Evolutionary conservation across 1,140 invertebrate species (phyloP).

Genomic region (Trichoplusia ni): DNA sequence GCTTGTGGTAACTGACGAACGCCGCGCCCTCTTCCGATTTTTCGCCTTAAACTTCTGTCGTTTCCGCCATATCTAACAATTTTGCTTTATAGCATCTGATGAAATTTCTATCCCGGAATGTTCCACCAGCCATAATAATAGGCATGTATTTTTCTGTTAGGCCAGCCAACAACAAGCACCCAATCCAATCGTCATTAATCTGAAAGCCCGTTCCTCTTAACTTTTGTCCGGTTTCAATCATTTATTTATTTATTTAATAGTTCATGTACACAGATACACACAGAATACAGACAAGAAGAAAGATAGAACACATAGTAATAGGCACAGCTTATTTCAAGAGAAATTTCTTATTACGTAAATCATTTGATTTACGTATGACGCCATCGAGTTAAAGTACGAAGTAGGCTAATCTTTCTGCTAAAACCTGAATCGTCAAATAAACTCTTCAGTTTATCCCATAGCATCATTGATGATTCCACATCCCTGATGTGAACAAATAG

Average conservation of each 20-base stretch:
- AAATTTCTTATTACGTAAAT: too few species aligned
- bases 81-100: slow-evolving; percentile 61
- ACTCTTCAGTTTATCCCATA: slow-evolving; percentile 42
- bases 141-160: slow-evolving; percentile 59
- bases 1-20: slow-evolving; percentile 10
- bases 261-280: too few species aligned
- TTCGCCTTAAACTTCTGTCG: neutral
- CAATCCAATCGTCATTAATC: neutral
- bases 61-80: slow-evolving; percentile 45
- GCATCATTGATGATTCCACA: slow-evolving; percentile 40
- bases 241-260: too few species aligned
- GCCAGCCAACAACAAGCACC: slow-evolving; percentile 50
- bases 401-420: slow-evolving; percentile 42
- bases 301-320: too few species aligned
- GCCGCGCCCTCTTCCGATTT: neutral
- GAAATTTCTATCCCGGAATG: slow-evolving; percentile 51
- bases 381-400: slow-evolving; percentile 44
- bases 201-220: slow-evolving; percentile 32
- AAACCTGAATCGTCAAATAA: slow-evolving; percentile 51
- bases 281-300: too few species aligned
- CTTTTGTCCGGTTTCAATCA: slow-evolving; percentile 40
- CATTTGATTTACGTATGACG: slow-evolving; percentile 47
- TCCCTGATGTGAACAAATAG: slow-evolving; percentile 43
- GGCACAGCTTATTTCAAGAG: too few species aligned
- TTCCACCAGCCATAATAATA: slow-evolving; percentile 66